Evolutionary conservation across 2,113 vertebrate species (phyloP).

Genomic region (Semnornis frantzii): DNA sequence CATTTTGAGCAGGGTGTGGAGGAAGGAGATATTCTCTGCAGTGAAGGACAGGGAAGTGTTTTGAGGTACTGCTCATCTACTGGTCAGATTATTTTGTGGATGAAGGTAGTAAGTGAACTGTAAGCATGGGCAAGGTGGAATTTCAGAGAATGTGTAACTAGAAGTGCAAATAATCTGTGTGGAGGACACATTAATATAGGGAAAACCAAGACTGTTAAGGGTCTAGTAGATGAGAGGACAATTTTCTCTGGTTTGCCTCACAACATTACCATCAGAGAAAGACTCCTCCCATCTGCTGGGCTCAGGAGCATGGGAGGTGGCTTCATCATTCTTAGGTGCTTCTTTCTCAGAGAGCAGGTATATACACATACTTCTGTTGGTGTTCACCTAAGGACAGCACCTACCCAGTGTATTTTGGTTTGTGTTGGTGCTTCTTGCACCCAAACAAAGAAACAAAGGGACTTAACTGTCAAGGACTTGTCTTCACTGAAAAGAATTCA

Average conservation of each 20-base stretch:
- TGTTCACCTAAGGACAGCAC: background rate
- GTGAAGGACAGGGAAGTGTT: background rate
- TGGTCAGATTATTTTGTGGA: background rate
- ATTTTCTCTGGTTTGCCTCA: background rate
- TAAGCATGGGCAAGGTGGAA: background rate
- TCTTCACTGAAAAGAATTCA: background rate
- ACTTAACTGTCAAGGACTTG: background rate
- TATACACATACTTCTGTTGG: background rate
- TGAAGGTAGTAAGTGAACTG: background rate
- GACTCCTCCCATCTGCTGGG: constrained; percentile 15
- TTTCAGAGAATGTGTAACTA: background rate
- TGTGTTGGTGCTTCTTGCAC: background rate
- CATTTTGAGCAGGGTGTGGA: background rate
- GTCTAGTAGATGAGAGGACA: background rate
- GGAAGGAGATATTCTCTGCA: background rate
- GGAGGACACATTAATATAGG: background rate
- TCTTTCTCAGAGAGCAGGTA: background rate
- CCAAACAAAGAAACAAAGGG: background rate
- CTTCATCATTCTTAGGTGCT: background rate
- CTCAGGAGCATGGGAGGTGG: background rate
- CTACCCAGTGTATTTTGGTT: background rate
- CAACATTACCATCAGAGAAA: background rate
- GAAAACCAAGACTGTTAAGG: background rate
- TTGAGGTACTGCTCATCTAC: background rate
- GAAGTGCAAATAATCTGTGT: background rate